These are phyloP conservation scores for Anolis carolinensis DNA, from an alignment of 2,113 vertebrate species.

Conservation along the genomic window DNA sequence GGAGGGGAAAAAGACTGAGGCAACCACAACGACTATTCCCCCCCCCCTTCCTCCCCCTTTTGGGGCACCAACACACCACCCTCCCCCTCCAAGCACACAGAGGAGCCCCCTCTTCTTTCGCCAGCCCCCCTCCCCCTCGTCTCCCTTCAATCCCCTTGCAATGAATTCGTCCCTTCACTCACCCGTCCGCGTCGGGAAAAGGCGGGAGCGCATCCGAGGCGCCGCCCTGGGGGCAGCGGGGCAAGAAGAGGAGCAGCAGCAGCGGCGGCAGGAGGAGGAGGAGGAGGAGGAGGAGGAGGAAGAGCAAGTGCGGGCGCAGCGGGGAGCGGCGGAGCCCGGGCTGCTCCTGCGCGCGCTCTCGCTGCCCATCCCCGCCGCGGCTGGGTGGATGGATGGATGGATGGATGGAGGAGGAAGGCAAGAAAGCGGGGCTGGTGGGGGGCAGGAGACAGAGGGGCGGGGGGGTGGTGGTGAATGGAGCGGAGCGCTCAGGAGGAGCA, in stretches of 20 bases:
- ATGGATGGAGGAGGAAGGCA: too few relatives aligned
- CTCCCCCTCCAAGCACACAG: too few relatives aligned
- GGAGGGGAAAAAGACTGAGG: too few relatives aligned
- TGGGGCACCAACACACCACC: too few relatives aligned
- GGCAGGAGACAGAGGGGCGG: background rate
- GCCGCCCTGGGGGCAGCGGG: conserved; percentile 44
- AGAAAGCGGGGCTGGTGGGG: conserved; percentile 39
- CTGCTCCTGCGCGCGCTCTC: conserved; percentile 71
- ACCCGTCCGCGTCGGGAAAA: conserved; percentile 39
- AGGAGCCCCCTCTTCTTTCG: too few relatives aligned
- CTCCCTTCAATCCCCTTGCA: too few relatives aligned
- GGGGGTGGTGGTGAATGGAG: too few relatives aligned
- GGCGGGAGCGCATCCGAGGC: conserved; percentile 57
- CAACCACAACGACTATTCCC: too few relatives aligned
- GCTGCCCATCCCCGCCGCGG: conserved; percentile 75
- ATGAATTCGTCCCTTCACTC: background rate
- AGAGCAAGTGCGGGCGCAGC: conserved; percentile 48
- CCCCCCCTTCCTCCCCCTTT: too few relatives aligned
- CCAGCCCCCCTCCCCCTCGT: too few relatives aligned
- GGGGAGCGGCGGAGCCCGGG: conserved; percentile 59
- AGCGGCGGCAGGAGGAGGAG: conserved; percentile 60
- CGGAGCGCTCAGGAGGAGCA: too few relatives aligned
- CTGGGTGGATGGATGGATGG: too few relatives aligned
- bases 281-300: conserved; percentile 46
- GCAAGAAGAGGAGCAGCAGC: conserved; percentile 52